Base-by-base conservation (phyloP, 2,888 invertebrate genomes). In the Rhaphigaster nebulosa region DNA sequence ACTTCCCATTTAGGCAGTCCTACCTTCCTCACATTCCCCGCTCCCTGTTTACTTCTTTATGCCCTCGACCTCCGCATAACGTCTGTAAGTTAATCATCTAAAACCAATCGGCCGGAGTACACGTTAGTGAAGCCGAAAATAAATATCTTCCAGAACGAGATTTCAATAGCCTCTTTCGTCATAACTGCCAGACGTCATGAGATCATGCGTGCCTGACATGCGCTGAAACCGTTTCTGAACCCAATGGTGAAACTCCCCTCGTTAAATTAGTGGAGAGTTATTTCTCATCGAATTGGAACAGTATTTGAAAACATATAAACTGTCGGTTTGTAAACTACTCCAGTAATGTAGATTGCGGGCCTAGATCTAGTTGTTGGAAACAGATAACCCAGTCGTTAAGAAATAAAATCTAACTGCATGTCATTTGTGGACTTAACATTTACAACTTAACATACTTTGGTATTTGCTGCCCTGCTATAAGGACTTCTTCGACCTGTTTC, bases 1-100 rank as follows among this genome's bases (percentile, higher is more conserved):
- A 50, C 84, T 84, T 84, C 84, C 84, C 84, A 84, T 84, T 84
- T 84, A 84, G 84, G 84, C 84, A 84, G 84, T 84, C 84, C 84
- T 84, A 13, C 18, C 41, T 26, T 26, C n/a, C 84, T 45, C 20
- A 4, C 45, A n/a, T 84, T 45, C 45, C 45, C 45, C 45, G 23
- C 29, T 65, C 29, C 29, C 15, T 76, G 38, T 76, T 76, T 76
- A 76, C 70, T 38, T 23, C 38, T 76, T 38, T 65, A 65, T 38
- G 38, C 65, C 65, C 65, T 18, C 65, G 4, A 18, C 65, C 5
- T 3, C 10, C 34, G 8, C 38, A 38, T 38, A 38, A 8, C 70
- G 10, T 60, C 12, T 60, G n/a, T 13, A 29, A n/a, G n/a, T 20
- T 76, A 20, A 65, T 38, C 20, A 23, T 12, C 34, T 8, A 3